Base-by-base conservation (phyloP, 2,888 invertebrate species). In the Tinea pellionella region DNA sequence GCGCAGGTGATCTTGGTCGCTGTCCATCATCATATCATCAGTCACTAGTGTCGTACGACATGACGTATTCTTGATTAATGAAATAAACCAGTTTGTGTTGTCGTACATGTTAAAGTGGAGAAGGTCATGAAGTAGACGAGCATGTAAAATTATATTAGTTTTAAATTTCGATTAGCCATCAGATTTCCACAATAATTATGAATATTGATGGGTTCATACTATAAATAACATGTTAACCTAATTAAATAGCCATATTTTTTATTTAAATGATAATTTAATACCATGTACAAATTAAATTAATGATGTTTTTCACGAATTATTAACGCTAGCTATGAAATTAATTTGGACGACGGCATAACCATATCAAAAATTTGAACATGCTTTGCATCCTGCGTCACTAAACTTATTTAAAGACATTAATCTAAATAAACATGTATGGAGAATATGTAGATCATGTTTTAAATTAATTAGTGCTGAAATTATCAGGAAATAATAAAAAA, bases 41-140 rank as follows among this genome's bases (percentile, higher is more conserved):
- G 24, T 24, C 53, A 53, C 66, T 74, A 64, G 62, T 64, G 64
- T 68, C 71, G 66, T 66, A 67, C 65, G 24, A 24, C 24, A 66
- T 64, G 66, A 56, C 63, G 63, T 61, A 62, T 56, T 67, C 69
- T 71, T 82, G 81, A 85, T 83, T 79, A 77, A 85, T 84, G 76
- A 69, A 71, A 67, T 69, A 59, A 56, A 59, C 24, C 24, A 53
- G 19, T 53, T 24, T 18, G 53, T 16, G 24, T 6, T 53, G 53
- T 53, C 53, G 18, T 18, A 4, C 11, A 9, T 24, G 13, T 16
- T 12, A 18, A 24, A 12, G 24, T 53, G 12, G 13, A 53, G 4
- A 12, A 47, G 47, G 47, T 24, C 53, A 53, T 15, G n/a, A n/a
- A 47, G 18, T 53, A 53, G 6, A 24, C 18, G 53, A 12, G 24